Conservation (phyloP, 2,888 invertebrate species). For the Sipha maydis region DNA sequence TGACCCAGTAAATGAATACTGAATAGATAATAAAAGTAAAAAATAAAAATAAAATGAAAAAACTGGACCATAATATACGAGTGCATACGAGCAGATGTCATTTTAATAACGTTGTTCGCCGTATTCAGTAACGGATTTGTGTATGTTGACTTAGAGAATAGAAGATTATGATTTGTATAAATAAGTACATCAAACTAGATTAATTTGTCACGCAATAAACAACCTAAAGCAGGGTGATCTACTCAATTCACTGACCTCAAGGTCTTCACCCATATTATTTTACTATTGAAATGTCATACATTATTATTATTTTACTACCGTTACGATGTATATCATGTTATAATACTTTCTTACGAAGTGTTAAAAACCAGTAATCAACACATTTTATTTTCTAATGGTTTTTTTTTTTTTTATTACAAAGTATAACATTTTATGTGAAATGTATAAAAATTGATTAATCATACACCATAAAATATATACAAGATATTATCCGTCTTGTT, state of each 20-base stretch:
- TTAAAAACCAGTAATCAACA: not conserved
- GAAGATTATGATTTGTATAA: not conserved
- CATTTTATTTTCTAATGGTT: not conserved
- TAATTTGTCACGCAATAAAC: constrained; percentile 39
- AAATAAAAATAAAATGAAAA: not conserved
- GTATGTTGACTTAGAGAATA: not conserved
- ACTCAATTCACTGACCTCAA: constrained; percentile 6
- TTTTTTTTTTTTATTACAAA: not conserved
- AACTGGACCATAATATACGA: constrained; percentile 18
- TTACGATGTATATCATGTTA: not conserved
- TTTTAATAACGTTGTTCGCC: constrained; percentile 29
- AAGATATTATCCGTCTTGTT: constrained; percentile 18
- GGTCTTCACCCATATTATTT: constrained; percentile 41
- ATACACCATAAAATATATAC: not conserved
- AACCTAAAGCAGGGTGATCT: not conserved
- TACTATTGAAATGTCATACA: not conserved
- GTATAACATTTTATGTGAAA: not conserved
- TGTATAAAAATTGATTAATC: constrained; percentile 4
- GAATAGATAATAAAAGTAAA: constrained; percentile 7
- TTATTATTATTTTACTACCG: not conserved
- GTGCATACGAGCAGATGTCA: constrained; percentile 1
- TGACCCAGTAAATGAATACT: constrained; percentile 45
- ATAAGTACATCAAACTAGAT: constrained; percentile 20
- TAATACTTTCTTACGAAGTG: not conserved
- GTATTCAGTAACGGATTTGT: constrained; percentile 45